A percentile compares a stretch with the other conserved stretches of the same genome.
Evolutionary conservation across 2,113 vertebrate species (phyloP).

Genomic region (Chaenogobius annularis): DNA sequence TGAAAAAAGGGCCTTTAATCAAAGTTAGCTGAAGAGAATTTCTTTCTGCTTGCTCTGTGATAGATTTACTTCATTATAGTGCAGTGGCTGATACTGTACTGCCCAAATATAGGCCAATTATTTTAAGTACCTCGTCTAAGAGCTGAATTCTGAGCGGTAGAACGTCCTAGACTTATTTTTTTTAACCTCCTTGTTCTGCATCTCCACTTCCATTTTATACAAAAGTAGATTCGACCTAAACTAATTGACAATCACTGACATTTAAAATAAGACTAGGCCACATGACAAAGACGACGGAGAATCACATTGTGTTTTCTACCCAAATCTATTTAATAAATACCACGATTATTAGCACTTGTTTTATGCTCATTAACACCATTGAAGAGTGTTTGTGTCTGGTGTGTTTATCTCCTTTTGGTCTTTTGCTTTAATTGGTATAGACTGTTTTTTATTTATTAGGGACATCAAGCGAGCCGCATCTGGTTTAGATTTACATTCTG

Average conservation of each 20-base stretch:
- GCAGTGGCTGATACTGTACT: slow-evolving; percentile 48
- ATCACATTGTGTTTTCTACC: background rate
- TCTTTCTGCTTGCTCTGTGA: slow-evolving; percentile 34
- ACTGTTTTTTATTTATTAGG: slow-evolving; percentile 31
- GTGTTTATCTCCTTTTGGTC: slow-evolving; percentile 10
- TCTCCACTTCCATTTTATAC: slow-evolving; percentile 20
- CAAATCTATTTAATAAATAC: slow-evolving; percentile 26
- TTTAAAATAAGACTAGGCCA: slow-evolving; percentile 33
- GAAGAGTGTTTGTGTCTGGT: slow-evolving; percentile 12
- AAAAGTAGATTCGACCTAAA: slow-evolving; percentile 5
- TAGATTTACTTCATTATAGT: slow-evolving; percentile 67
- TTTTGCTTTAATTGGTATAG: slow-evolving; percentile 33
- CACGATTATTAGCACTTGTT: background rate
- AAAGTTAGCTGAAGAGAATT: slow-evolving; percentile 28
- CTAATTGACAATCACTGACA: slow-evolving; percentile 28
- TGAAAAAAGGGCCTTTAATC: slow-evolving; percentile 36
- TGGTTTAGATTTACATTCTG: slow-evolving; percentile 50
- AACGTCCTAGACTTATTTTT: slow-evolving; percentile 49
- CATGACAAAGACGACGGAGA: slow-evolving; percentile 18
- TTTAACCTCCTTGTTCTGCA: slow-evolving; percentile 50
- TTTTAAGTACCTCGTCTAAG: slow-evolving; percentile 65
- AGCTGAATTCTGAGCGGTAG: slow-evolving; percentile 50
- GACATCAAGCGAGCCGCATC: slow-evolving; percentile 51
- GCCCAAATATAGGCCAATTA: slow-evolving; percentile 71
- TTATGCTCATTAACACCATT: slow-evolving; percentile 8